phyloP scores from a whole-genome alignment of 2,113 vertebrate genomes.

The Tyto alba region DNA sequence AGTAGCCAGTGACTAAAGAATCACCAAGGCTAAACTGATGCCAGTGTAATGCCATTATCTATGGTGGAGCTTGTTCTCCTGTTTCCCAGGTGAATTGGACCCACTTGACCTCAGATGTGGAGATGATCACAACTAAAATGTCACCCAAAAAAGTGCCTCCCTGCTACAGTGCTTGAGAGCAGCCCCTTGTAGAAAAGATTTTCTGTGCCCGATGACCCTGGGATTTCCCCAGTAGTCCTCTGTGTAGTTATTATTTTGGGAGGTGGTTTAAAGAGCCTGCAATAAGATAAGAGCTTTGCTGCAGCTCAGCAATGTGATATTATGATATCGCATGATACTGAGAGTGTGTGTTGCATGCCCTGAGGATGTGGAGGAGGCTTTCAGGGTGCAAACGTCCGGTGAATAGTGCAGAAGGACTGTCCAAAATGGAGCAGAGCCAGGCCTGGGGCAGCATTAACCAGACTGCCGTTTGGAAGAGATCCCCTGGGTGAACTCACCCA shows the following conservation, averaged over 20 bases:
- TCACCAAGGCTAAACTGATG: not conserved
- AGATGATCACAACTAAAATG: not conserved
- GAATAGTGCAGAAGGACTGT: not conserved
- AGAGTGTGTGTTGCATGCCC: not conserved
- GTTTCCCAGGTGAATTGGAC: not conserved
- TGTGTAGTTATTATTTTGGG: not conserved
- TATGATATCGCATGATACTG: not conserved
- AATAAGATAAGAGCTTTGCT: not conserved
- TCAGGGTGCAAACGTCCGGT: not conserved
- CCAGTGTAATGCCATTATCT: not conserved
- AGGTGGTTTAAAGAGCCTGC: not conserved
- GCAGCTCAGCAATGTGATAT: not conserved
- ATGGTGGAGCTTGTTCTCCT: not conserved
- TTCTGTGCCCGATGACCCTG: not conserved
- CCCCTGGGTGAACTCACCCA: conserved; percentile 47
- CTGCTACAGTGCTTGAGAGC: not conserved
- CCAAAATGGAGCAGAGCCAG: not conserved
- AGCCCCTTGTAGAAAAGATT: not conserved
- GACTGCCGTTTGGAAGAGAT: conserved; percentile 45
- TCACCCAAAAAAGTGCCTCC: not conserved
- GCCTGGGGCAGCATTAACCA: not conserved
- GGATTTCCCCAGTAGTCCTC: not conserved
- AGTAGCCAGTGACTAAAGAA: not conserved
- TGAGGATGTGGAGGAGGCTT: not conserved
- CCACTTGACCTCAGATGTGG: not conserved